Evolutionary conservation across 2,888 invertebrate species (phyloP), one percentile per base, ranked within the genome.

Genomic region (Epirrhoe alternata): DNA sequence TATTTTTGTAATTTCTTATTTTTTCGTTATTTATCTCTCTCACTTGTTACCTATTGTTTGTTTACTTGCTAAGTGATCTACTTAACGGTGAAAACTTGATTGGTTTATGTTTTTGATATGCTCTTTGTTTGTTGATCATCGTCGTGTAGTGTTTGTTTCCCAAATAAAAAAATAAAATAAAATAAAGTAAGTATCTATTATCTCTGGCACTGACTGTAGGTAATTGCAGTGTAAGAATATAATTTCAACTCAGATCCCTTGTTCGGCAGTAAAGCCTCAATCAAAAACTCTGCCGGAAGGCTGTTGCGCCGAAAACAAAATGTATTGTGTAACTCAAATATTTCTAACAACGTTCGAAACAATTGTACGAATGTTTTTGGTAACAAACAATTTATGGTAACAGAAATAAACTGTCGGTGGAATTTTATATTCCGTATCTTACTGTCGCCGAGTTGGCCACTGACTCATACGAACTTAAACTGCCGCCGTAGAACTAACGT

Each of bases 221-320:
- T 24, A 24, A 2, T 3, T 24, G 3, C 24, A 24, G 24, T 24
- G 38, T 24, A 62, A 35, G 56, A 33, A 57, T 53, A 64, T 53
- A 58, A 47, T 53, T 57, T 53, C 42, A 56, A 24, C 31, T 17
- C 35, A 52, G 52, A 33, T 17, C 51, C 68, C 69, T 74, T 72
- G 65, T 68, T 54, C 50, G 56, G 63, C 61, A 59, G 62, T 42
- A 42, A 42, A 42, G 12, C 38, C 38, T 12, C 67, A 72, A 73
- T 74, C 67, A 71, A 73, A 72, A 72, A 67, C 67, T 69, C 64
- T 64, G 69, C 50, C 49, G 59, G 50, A 50, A 45, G 38, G 24
- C 60, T 31, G 53, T 10, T 49, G 10, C 54, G 42, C 51, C 62
- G 51, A 31, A 56, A 56, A 51, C 56, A n/a, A 62, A 56, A 38